phyloP scores from a whole-genome alignment of 1,140 invertebrate genomes.

The Metopolophium dirhodum region DNA sequence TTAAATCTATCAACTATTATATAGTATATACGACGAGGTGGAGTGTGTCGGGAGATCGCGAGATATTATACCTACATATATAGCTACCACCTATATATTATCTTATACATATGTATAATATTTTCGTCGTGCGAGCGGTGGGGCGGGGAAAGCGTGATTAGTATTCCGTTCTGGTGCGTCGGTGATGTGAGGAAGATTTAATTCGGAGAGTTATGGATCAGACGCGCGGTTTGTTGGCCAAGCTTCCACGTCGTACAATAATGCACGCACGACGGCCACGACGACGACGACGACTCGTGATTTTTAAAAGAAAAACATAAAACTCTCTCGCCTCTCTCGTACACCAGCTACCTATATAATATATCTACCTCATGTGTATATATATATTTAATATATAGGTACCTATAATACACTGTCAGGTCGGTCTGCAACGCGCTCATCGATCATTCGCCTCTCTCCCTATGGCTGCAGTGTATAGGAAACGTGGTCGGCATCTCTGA shows the following conservation, averaged over 20 bases:
- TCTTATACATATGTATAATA: not conserved
- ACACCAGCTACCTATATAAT: not conserved
- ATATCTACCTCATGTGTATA: not conserved
- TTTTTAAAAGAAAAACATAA: slow-evolving; percentile 51
- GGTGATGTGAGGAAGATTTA: slow-evolving; percentile 49
- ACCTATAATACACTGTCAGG: not conserved
- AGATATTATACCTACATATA: not conserved
- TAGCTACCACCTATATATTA: not conserved
- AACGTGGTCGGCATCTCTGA: slow-evolving; percentile 55
- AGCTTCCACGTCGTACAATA: slow-evolving; percentile 42
- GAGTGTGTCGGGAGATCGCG: not conserved
- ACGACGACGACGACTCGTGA: slow-evolving; percentile 55
- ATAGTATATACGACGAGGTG: not conserved
- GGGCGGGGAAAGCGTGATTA: slow-evolving; percentile 34
- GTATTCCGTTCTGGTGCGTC: slow-evolving; percentile 35
- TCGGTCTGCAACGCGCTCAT: not conserved
- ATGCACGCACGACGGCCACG: not conserved
- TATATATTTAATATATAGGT: too few species aligned
- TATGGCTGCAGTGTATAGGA: not conserved
- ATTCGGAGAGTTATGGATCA: slow-evolving; percentile 54
- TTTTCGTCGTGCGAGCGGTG: not conserved
- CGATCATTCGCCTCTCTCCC: not conserved
- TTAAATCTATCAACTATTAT: too few species aligned
- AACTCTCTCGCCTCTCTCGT: slow-evolving; percentile 21
- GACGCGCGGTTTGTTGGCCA: slow-evolving; percentile 47